phyloP scores from a whole-genome alignment of 53 echinoderm and acorn worm species.

The Patiria pectinifera region DNA sequence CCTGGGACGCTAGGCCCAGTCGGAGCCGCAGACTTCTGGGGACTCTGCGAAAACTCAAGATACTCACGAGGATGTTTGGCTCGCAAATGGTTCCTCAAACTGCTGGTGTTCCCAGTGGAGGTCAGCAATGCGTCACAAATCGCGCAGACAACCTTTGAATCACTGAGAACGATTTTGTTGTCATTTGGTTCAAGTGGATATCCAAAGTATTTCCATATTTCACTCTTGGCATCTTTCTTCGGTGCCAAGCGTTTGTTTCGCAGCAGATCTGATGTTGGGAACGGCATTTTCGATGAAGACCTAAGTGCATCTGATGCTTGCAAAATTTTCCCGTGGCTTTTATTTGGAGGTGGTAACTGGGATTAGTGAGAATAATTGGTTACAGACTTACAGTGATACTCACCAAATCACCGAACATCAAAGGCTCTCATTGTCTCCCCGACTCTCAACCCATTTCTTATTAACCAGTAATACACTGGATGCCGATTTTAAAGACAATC shows the following conservation, averaged over 20 bases:
- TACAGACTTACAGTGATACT: too few relatives aligned
- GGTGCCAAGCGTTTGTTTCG: not conserved
- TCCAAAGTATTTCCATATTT: slow-evolving; percentile 13
- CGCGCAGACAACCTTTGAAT: not conserved
- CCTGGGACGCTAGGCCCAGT: not conserved
- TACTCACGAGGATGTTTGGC: not conserved
- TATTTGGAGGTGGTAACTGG: too few relatives aligned
- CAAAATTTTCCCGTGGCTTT: too few relatives aligned
- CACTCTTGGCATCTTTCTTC: not conserved
- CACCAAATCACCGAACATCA: too few relatives aligned
- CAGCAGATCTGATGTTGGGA: slow-evolving; percentile 13
- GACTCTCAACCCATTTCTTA: too few relatives aligned
- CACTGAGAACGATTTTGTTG: not conserved
- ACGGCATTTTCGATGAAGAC: not conserved
- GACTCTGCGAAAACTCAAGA: not conserved
- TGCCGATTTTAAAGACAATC: too few relatives aligned
- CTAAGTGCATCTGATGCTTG: too few relatives aligned
- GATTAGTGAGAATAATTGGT: too few relatives aligned
- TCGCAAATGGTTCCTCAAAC: not conserved
- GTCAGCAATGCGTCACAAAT: not conserved
- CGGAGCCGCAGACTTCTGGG: not conserved
- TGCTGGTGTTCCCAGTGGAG: not conserved
- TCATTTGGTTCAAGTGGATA: not conserved
- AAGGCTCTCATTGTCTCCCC: too few relatives aligned
- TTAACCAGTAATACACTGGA: too few relatives aligned